Evolutionary conservation across 2,888 invertebrate species (phyloP), one percentile per base, ranked within the genome.

Genomic region (Yponomeuta plumbellus): DNA sequence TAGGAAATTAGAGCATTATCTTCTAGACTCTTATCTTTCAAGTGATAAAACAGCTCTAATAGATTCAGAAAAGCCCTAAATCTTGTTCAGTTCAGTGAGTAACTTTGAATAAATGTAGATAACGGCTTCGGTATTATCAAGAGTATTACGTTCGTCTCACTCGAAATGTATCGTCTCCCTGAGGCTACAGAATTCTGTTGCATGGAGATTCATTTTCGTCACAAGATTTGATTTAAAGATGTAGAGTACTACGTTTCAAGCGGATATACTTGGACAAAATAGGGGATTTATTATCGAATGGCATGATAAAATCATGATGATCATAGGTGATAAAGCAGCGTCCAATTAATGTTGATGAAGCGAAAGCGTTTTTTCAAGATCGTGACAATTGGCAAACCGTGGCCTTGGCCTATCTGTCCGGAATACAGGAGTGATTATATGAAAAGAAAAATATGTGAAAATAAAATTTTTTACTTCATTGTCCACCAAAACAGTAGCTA

Each of bases 121-220:
- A 58, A 34, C 61, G 22, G 8, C 34, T 61, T 23, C 61, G 23
- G 65, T 65, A 58, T 88, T 87, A 87, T 85, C 85, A 82, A 80
- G 81, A 81, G 83, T 83, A 88, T 89, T 89, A 90, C 80, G 76
- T 83, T 80, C 85, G 84, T 76, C 80, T 84, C 86, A 83, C 85
- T 86, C 80, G 85, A 86, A 87, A 78, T 76, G 79, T 81, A 83
- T 84, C 81, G 2, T 83, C 78, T 76, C 34, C 75, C 74, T 75
- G 74, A 52, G 17, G 77, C 69, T 84, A 81, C 78, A 80, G 79
- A 79, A 85, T 84, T 79, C 80, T 80, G 79, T 77, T 81, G 83
- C 81, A 80, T 72, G 69, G 70, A 71, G 71, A 71, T 72, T 72
- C 72, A 73, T 72, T 70, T 69, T 70, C 71, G 64, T 70, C 66